phyloP scores from a whole-genome alignment of 64 coral and sea anemone genomes.

The Montipora cactus region DNA sequence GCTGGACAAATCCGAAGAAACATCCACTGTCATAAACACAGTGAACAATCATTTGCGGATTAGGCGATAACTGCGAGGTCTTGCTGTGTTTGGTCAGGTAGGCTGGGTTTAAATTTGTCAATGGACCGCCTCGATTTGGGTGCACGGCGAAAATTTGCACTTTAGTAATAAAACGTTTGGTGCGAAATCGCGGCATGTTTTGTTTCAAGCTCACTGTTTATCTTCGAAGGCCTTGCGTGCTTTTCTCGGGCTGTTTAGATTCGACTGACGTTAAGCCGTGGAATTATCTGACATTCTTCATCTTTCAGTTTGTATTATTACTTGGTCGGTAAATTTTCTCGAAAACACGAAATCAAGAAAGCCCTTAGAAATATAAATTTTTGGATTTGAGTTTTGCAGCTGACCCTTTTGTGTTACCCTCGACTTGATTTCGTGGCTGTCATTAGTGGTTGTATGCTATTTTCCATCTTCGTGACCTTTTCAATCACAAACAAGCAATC shows the following conservation, averaged over 20 bases:
- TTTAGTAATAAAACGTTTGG: neutral
- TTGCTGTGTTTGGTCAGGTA: slow-evolving; percentile 60
- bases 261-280: slow-evolving; percentile 35
- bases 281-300: slow-evolving; percentile 31
- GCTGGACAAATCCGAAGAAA: neutral
- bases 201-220: slow-evolving; percentile 3
- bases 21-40: slow-evolving; percentile 20
- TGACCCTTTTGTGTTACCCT: neutral
- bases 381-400: neutral
- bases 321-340: neutral
- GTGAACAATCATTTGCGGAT: slow-evolving; percentile 59
- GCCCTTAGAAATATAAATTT: neutral
- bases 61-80: slow-evolving; percentile 54
- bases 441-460: neutral
- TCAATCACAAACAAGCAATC: slow-evolving; percentile 3
- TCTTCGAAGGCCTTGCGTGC: slow-evolving; percentile 32
- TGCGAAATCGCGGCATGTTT: neutral
- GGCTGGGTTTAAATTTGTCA: slow-evolving; percentile 22
- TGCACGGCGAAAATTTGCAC: neutral
- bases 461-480: slow-evolving; percentile 10
- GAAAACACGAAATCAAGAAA: neutral
- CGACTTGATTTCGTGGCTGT: slow-evolving; percentile 9
- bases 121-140: slow-evolving; percentile 21
- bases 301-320: neutral
- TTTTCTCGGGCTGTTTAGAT: slow-evolving; percentile 35